phyloP scores from a whole-genome alignment of 2,888 invertebrate genomes.

The Ophraella communa region DNA sequence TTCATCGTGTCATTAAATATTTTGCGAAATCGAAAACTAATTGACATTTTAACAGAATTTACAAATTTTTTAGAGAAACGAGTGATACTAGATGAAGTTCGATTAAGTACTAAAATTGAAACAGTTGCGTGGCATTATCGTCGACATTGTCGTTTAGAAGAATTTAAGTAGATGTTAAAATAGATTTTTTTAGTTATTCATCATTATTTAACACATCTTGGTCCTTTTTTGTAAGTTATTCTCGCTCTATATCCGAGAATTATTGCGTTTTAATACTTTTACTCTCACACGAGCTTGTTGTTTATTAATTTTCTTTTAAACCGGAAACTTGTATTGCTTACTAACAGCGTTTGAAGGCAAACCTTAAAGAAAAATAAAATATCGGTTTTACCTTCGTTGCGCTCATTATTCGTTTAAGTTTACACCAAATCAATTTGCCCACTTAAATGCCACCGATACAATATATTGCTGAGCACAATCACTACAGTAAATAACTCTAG shows the following conservation, averaged over 20 bases:
- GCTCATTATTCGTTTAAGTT: neutral
- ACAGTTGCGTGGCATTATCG: conserved; percentile 3
- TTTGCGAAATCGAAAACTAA: neutral
- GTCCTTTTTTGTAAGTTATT: neutral
- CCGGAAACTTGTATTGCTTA: neutral
- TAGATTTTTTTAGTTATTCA: neutral
- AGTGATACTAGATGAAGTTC: neutral
- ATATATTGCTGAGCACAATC: conserved; percentile 21
- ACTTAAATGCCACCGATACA: conserved; percentile 9
- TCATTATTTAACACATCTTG: neutral
- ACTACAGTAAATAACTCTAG: conserved; percentile 18
- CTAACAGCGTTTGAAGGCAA: neutral
- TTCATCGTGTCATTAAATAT: no score
- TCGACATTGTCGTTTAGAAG: neutral
- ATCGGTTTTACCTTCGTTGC: no score
- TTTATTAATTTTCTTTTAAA: neutral
- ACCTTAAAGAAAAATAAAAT: neutral
- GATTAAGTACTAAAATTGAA: neutral
- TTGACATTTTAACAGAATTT: neutral
- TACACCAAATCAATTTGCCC: neutral
- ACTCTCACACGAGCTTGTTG: no score
- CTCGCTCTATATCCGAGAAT: neutral
- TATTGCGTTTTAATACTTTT: neutral
- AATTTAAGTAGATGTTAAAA: neutral
- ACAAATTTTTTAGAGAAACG: neutral